Base-by-base conservation (phyloP, 2,888 invertebrate genomes). In the Apodemia duryi region DNA sequence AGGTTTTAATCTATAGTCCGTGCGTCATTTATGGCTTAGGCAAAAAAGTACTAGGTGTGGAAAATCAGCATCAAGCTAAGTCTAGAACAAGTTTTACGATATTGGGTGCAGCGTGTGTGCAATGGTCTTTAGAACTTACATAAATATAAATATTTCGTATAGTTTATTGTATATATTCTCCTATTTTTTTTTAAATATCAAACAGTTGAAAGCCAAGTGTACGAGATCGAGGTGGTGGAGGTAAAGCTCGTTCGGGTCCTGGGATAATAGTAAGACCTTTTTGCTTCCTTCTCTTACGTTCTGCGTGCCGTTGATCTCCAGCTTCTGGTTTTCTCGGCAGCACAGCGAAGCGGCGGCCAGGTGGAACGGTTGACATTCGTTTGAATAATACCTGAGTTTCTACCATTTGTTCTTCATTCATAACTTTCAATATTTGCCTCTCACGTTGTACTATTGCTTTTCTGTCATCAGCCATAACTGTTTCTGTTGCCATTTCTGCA, bases 361-460 rank as follows among this genome's bases (percentile, higher is more conserved):
- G 62, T 0, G 89, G 91, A 52, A 90, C 84, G 0, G 80, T 84
- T 13, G 90, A 85, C 82, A 89, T 88, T 49, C 87, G 81, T 73
- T 90, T 90, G 72, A 88, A 91, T 68, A 89, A 68, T 49, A 90
- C 87, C 70, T 78, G 74, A 7, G 85, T 82, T 65, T 88, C 88
- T 54, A 86, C 78, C 11, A 78, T 80, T 71, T 83, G 79, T 11
- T 71, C 74, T 10, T 81, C 85, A 60, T 86, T 83, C 85, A 87
- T 83, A n/a, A 85, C 84, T 13, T 69, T 72, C 57, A 85, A 68
- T 63, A 87, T 85, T 74, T 86, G 84, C 49, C 74, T 79, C 72
- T 89, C 86, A 4, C 88, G 83, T 68, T 83, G 82, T 38, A 80
- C 71, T 67, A 86, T 82, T 0, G 83, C 86, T 70, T 89, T 91